Base-by-base conservation (phyloP, 2,113 vertebrate genomes). In the Alces alces region DNA sequence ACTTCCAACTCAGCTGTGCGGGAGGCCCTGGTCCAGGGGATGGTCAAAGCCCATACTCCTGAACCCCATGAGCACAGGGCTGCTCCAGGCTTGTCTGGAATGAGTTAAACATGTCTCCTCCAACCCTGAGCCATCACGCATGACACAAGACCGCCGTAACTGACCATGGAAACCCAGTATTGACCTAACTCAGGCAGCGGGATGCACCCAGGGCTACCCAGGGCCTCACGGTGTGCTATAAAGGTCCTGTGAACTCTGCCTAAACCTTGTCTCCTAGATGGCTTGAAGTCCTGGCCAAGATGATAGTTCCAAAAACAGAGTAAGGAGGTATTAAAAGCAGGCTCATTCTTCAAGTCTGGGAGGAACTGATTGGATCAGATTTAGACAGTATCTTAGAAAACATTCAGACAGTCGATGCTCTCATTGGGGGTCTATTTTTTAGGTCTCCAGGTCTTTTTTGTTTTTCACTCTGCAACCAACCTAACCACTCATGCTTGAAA, bases 131-230 rank as follows among this genome's bases (percentile, higher is more conserved):
- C 61, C 89, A 52, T 28, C 23, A 1, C 0, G 14, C 61, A 57
- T 11, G 83, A 64, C 28, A 52, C 3, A 16, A 43, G 47, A 23
- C 16, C 23, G 39, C 11, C 7, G 4, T 8, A 23, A 33, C 0
- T 39, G 28, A 64, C 50, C 19, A 6, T 47, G 43, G 27, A n/a
- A 79, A 45, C 15, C 11, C 14, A 15, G 3, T 19, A 19, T 2
- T 43, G 50, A 39, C 6, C 19, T 23, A 43, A 15, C 13, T 25
- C 16, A 30, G 2, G 11, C 5, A 13, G 10, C 21, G 11, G 10
- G 17, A 6, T 4, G 17, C 0, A 43, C 21, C 12, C 1, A 0
- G n/a, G 5, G 27, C 52, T 66, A 43, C 23, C 86, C 3, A 12
- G 13, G 21, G 3, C 14, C 50, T 54, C 4, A 0, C 6, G 5